Percentiles rank a stretch among this genome's conserved stretches.
Conservation (phyloP, 2,113 vertebrate genomes). For the Pseudonaja textilis region DNA sequence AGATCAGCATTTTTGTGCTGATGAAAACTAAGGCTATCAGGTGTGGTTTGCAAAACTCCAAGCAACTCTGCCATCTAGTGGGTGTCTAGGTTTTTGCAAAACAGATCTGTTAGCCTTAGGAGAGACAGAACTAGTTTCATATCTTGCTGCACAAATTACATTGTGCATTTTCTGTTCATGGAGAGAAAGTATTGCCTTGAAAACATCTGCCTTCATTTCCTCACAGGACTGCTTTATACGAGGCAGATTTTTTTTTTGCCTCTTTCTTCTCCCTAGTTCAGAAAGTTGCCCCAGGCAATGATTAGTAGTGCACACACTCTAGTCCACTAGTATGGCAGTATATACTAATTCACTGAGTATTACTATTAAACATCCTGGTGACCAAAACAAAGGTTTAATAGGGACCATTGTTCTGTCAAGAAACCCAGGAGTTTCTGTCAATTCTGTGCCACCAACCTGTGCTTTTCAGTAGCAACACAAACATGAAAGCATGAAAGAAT, state of each 20-base stretch:
- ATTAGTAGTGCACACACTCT: background rate
- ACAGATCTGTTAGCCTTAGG: background rate
- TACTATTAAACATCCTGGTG: background rate
- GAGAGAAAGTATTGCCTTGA: background rate
- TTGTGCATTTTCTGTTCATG: background rate
- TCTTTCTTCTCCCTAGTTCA: background rate
- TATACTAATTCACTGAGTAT: background rate
- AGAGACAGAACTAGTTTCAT: background rate
- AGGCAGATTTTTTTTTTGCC: background rate
- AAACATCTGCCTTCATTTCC: background rate
- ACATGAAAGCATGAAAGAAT: background rate
- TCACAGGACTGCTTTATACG: background rate
- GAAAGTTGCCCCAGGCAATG: background rate
- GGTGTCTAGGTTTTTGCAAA: background rate
- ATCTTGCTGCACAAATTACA: background rate
- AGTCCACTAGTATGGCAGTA: background rate
- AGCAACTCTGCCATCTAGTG: background rate
- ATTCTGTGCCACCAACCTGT: background rate
- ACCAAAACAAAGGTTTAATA: background rate
- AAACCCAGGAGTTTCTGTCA: background rate
- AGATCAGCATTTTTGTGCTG: background rate
- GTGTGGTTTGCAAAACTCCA: background rate
- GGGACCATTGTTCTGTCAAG: background rate
- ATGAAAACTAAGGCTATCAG: background rate
- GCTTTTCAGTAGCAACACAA: background rate